These are phyloP conservation scores for Pachypeltis micranthus DNA, from an alignment of 1,140 invertebrate species.

Conservation along the genomic window DNA sequence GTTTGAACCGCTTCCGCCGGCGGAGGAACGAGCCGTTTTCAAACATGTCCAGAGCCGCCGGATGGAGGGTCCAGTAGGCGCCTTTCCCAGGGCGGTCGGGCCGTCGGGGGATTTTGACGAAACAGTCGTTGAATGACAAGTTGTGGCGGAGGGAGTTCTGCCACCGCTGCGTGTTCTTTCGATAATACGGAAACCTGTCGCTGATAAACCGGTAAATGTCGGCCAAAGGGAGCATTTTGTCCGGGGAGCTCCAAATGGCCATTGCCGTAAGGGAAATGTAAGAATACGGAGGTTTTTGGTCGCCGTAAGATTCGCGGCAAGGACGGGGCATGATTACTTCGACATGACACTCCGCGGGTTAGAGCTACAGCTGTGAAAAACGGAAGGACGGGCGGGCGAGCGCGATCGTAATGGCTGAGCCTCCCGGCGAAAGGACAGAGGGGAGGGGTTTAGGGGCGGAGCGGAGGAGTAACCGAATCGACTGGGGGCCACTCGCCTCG, in stretches of 20 bases:
- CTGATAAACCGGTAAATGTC: slow-evolving; percentile 91
- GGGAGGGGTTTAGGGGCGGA: not conserved
- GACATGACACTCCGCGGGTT: not conserved
- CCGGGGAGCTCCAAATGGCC: slow-evolving; percentile 88
- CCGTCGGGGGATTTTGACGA: slow-evolving; percentile 79
- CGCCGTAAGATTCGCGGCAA: slow-evolving; percentile 83
- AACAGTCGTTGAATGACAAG: slow-evolving; percentile 88
- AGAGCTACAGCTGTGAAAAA: not conserved
- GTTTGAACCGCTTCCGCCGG: slow-evolving; percentile 80
- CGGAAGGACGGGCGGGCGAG: not conserved
- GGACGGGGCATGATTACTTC: slow-evolving; percentile 65
- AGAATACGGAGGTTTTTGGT: slow-evolving; percentile 92
- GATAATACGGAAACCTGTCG: slow-evolving; percentile 81
- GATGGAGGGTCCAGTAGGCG: slow-evolving; percentile 82
- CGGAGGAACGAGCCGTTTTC: slow-evolving; percentile 82
- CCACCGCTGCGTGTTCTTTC: slow-evolving; percentile 78
- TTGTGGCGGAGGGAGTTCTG: slow-evolving; percentile 80
- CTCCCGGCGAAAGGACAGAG: not conserved
- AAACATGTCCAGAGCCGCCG: slow-evolving; percentile 83
- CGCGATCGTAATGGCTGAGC: not conserved
- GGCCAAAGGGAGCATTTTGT: slow-evolving; percentile 89
- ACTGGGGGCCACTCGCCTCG: not conserved
- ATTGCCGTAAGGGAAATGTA: slow-evolving; percentile 95
- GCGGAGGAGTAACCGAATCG: not conserved
- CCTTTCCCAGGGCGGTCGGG: slow-evolving; percentile 83